Evolutionary conservation across 2,888 invertebrate genomes (phyloP).

Genomic region (Cyclophora albipunctata): DNA sequence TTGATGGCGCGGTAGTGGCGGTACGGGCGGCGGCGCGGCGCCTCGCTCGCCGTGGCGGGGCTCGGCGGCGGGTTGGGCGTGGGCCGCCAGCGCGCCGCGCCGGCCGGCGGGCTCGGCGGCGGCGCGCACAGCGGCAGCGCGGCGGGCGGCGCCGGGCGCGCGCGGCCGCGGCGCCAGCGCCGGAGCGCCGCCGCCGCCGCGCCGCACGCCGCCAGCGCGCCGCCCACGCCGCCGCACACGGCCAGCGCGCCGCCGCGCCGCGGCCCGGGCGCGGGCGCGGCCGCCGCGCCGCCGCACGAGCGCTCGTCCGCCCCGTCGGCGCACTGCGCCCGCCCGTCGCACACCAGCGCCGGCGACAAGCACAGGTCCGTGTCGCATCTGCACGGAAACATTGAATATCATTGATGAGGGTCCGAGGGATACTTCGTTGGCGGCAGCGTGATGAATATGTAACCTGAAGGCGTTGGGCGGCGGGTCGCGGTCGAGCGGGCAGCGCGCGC

Average conservation of each 20-base stretch:
- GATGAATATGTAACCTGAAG: conserved; percentile 33
- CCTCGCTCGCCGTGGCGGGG: conserved; percentile 84
- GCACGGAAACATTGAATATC: not conserved
- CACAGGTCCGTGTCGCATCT: conserved; percentile 82
- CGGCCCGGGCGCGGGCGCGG: conserved; percentile 17
- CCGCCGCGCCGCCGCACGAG: conserved; percentile 21
- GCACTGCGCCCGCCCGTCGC: conserved; percentile 87
- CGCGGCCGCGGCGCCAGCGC: conserved; percentile 27
- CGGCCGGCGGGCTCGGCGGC: conserved; percentile 21
- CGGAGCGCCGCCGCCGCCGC: conserved; percentile 37
- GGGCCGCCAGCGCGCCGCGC: conserved; percentile 81
- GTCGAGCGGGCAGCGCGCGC: conserved; percentile 46
- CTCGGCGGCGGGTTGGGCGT: conserved; percentile 93
- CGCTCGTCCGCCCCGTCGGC: conserved; percentile 90
- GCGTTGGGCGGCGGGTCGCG: conserved; percentile 44
- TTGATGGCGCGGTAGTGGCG: conserved; percentile 86
- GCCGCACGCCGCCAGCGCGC: conserved; percentile 30
- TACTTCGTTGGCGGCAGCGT: not conserved
- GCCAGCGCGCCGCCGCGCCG: conserved; percentile 33
- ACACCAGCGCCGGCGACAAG: conserved; percentile 79
- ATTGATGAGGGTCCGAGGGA: no score
- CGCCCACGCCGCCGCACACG: conserved; percentile 40
- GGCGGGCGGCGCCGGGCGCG: conserved; percentile 21
- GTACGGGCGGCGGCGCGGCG: conserved; percentile 82
- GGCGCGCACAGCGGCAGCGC: conserved; percentile 28